phyloP scores from a whole-genome alignment of 2,888 invertebrate genomes.

The Acleris sparsana region DNA sequence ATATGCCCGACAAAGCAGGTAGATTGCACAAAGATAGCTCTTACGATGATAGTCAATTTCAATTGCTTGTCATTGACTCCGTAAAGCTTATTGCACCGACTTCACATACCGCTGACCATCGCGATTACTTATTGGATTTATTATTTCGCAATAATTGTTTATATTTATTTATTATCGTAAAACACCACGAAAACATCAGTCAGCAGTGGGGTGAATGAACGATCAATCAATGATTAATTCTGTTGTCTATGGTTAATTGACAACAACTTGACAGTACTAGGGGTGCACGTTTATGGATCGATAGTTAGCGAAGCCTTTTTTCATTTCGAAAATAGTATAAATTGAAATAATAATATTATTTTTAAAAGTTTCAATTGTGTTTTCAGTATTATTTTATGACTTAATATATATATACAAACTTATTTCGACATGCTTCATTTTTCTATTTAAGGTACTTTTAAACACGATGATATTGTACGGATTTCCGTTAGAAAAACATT shows the following conservation, averaged over 20 bases:
- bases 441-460: constrained; percentile 8
- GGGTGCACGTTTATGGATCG: constrained; percentile 43
- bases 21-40: constrained; percentile 76
- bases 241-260: constrained; percentile 63
- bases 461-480: not conserved
- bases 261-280: constrained; percentile 50
- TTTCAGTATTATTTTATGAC: not conserved
- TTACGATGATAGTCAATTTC: constrained; percentile 57
- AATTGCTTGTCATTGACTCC: constrained; percentile 55
- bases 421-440: not conserved
- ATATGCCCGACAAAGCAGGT: constrained; percentile 76
- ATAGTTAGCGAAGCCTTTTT: not conserved
- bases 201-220: constrained; percentile 75
- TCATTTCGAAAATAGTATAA: too few species aligned
- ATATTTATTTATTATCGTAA: constrained; percentile 78
- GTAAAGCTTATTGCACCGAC: constrained; percentile 71
- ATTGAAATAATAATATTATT: not conserved
- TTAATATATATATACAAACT: not conserved
- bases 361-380: not conserved
- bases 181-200: constrained; percentile 81
- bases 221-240: constrained; percentile 73
- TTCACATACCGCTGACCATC: constrained; percentile 64
- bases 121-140: constrained; percentile 54
- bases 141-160: constrained; percentile 68
- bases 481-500: not conserved